Evolutionary conservation across 2,888 invertebrate species (phyloP).

Genomic region (Tanytarsus gracilentus): DNA sequence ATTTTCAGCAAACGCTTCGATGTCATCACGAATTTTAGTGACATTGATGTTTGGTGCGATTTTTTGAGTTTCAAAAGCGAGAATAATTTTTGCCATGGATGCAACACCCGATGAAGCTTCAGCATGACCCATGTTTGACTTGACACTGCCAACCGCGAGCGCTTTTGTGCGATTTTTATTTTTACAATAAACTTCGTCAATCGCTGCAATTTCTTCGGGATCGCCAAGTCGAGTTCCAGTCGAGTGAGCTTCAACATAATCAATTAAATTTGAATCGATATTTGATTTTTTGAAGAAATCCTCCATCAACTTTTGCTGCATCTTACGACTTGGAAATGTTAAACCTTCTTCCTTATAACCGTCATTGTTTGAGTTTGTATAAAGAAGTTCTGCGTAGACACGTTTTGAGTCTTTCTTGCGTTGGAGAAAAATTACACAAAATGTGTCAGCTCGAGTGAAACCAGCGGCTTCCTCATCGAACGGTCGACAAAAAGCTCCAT

Average conservation of each 20-base stretch:
- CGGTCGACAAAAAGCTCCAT: neutral
- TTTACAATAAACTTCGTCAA: conserved; percentile 50
- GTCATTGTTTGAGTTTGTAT: conserved; percentile 49
- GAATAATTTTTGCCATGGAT: conserved; percentile 49
- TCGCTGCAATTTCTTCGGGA: conserved; percentile 55
- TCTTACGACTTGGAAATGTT: conserved; percentile 34
- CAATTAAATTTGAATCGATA: conserved; percentile 45
- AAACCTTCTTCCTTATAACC: conserved; percentile 41
- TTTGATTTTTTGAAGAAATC: conserved; percentile 46
- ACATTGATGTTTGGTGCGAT: conserved; percentile 67
- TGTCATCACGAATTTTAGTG: conserved; percentile 47
- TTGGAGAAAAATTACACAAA: conserved; percentile 43
- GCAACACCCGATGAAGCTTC: conserved; percentile 47
- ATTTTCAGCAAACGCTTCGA: conserved; percentile 47
- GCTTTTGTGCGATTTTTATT: conserved; percentile 47
- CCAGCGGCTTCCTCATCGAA: conserved; percentile 36
- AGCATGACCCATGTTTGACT: conserved; percentile 45
- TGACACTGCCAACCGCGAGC: conserved; percentile 49
- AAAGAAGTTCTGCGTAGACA: conserved; percentile 47
- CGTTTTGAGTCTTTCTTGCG: conserved; percentile 44
- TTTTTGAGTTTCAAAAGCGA: conserved; percentile 57
- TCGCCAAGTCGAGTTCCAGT: conserved; percentile 54
- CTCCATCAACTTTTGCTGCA: conserved; percentile 39
- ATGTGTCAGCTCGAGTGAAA: conserved; percentile 44
- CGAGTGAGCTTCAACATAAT: conserved; percentile 52